Conservation (phyloP, 2,888 invertebrate species). For the Ophion slaviceki region DNA sequence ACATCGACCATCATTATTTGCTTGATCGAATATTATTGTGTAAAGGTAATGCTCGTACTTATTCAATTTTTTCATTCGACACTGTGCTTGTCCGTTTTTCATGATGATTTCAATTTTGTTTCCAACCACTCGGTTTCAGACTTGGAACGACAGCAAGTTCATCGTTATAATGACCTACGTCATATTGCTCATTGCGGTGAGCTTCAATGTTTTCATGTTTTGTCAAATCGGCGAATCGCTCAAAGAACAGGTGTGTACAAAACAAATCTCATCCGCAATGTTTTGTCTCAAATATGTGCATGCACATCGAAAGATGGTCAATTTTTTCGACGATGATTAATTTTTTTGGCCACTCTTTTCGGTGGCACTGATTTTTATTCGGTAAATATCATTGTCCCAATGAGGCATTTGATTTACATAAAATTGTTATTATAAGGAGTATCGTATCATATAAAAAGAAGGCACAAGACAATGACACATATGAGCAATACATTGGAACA, state of each 20-base stretch:
- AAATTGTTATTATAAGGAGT: too few species aligned
- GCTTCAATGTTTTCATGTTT: conserved; percentile 76
- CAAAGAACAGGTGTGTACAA: conserved; percentile 69
- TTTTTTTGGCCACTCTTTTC: too few species aligned
- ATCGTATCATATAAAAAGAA: neutral
- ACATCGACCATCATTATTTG: conserved; percentile 77
- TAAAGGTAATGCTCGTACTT: conserved; percentile 71
- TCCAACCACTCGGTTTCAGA: conserved; percentile 31
- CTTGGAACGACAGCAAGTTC: conserved; percentile 66
- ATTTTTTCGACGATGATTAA: too few species aligned
- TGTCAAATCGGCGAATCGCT: conserved; percentile 76
- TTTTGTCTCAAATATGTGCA: neutral
- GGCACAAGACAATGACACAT: neutral
- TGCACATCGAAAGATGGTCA: too few species aligned
- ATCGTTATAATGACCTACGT: conserved; percentile 72
- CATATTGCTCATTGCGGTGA: conserved; percentile 71
- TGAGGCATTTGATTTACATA: too few species aligned
- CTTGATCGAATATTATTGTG: conserved; percentile 75
- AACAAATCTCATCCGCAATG: neutral
- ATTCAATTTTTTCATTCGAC: neutral
- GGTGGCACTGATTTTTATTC: too few species aligned
- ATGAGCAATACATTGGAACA: neutral
- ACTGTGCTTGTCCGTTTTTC: neutral
- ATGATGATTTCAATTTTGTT: neutral
- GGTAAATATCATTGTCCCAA: too few species aligned